phyloP scores from a whole-genome alignment of 2,797 vertebrate species.

The Sebastes diaconus region DNA sequence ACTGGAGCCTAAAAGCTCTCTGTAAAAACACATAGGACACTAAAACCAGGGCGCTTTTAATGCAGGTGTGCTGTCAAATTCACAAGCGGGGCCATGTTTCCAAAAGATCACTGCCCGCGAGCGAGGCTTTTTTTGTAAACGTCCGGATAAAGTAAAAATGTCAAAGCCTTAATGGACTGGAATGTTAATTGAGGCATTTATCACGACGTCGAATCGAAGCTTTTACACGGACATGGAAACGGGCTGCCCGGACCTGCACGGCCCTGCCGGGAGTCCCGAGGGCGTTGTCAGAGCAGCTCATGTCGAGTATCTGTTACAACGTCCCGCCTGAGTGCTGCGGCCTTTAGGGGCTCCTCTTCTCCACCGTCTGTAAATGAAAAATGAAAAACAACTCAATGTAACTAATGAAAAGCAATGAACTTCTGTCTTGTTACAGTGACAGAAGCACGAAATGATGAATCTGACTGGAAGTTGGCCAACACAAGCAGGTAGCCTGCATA shows the following conservation, averaged over 20 bases:
- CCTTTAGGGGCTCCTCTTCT: constrained; percentile 31
- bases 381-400: constrained; percentile 44
- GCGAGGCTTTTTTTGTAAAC: constrained; percentile 26
- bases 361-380: constrained; percentile 2
- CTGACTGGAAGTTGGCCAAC: constrained; percentile 25
- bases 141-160: constrained; percentile 55
- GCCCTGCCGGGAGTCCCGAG: constrained; percentile 44
- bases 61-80: constrained; percentile 51
- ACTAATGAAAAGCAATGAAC: constrained; percentile 48
- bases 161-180: constrained; percentile 53
- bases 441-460: constrained; percentile 31
- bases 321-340: constrained; percentile 35
- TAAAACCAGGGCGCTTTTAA: constrained; percentile 47
- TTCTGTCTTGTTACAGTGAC: constrained; percentile 19
- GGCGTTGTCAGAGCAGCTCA: constrained; percentile 25
- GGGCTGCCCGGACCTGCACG: constrained; percentile 54
- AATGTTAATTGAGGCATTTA: constrained; percentile 78
- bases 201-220: constrained; percentile 66
- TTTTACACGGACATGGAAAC: constrained; percentile 27
- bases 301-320: constrained; percentile 56
- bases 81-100: constrained; percentile 25
- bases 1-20: constrained; percentile 54
- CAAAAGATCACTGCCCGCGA: constrained; percentile 13
- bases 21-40: constrained; percentile 36
- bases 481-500: constrained; percentile 14